phyloP scores from a whole-genome alignment of 1,140 invertebrate species.

The Ladona fulva region DNA sequence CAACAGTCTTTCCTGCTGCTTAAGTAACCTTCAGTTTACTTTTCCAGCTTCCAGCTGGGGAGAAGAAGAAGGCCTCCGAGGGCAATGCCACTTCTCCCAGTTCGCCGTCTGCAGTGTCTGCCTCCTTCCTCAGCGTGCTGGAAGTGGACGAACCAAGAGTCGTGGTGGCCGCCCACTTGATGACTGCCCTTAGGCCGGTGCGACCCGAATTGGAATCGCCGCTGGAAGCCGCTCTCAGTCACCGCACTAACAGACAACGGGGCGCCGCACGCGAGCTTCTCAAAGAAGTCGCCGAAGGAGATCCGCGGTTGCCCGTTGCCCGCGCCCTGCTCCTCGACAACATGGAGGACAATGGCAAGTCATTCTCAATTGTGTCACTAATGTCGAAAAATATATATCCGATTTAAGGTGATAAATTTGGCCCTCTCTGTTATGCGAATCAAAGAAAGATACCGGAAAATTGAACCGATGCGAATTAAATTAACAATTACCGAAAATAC shows the following conservation, averaged over 20 bases:
- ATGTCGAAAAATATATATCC: not conserved
- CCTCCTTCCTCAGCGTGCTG: slow-evolving; percentile 58
- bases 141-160: slow-evolving; percentile 82
- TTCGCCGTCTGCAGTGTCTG: not conserved
- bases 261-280: slow-evolving; percentile 66
- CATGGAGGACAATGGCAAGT: slow-evolving; percentile 72
- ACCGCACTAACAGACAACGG: slow-evolving; percentile 45
- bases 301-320: slow-evolving; percentile 45
- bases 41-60: not conserved
- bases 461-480: too few relatives aligned
- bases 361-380: not conserved
- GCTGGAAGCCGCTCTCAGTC: slow-evolving; percentile 59
- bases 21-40: not conserved
- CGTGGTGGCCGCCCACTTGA: slow-evolving; percentile 75
- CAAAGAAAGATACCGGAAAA: too few relatives aligned
- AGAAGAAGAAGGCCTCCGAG: not conserved
- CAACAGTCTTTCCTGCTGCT: too few relatives aligned
- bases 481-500: too few relatives aligned
- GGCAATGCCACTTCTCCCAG: not conserved
- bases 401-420: too few relatives aligned
- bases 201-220: slow-evolving; percentile 76
- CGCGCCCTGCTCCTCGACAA: slow-evolving; percentile 76
- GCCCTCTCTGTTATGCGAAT: too few relatives aligned
- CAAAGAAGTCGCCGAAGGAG: slow-evolving; percentile 58
- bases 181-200: slow-evolving; percentile 74